Percentiles rank a stretch among this genome's conserved stretches.
Evolutionary conservation across 2,797 vertebrate genomes (phyloP).

Genomic region (Pterois miles): DNA sequence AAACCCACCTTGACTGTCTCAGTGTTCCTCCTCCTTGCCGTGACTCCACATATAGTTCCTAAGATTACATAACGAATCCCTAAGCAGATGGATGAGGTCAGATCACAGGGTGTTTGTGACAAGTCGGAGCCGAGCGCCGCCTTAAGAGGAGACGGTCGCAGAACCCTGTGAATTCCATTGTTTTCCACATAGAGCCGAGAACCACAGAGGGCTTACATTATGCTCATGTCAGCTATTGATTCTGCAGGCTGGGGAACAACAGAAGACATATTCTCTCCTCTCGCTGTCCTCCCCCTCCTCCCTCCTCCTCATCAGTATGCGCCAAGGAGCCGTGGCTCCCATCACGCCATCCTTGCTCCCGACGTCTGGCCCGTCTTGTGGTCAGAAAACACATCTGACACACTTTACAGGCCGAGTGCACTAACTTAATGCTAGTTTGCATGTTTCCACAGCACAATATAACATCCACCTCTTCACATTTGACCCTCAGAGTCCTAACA

Average conservation of each 20-base stretch:
- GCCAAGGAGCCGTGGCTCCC: constrained; percentile 57
- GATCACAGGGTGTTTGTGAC: constrained; percentile 71
- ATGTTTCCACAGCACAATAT: background rate
- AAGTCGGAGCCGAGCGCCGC: constrained; percentile 47
- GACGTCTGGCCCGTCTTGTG: constrained; percentile 31
- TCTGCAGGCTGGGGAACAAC: constrained; percentile 66
- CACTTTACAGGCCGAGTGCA: background rate
- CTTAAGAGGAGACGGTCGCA: constrained; percentile 44
- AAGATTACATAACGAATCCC: constrained; percentile 66
- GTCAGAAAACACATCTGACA: constrained; percentile 35
- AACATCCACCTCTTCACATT: background rate
- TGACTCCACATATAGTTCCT: constrained; percentile 59
- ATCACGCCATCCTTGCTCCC: constrained; percentile 68
- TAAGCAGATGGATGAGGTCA: constrained; percentile 71
- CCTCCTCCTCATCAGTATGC: constrained; percentile 68
- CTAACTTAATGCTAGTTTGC: background rate
- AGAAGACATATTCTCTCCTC: constrained; percentile 73
- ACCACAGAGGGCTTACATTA: constrained; percentile 63
- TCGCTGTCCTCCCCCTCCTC: constrained; percentile 33
- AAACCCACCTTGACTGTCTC: background rate
- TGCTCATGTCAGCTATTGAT: constrained; percentile 78
- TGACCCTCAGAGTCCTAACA: background rate
- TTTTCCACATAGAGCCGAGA: constrained; percentile 47
- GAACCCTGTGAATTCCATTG: constrained; percentile 64
- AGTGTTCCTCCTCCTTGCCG: background rate